Conservation (phyloP, 2,888 invertebrate genomes). For the Polyommatus icarus region DNA sequence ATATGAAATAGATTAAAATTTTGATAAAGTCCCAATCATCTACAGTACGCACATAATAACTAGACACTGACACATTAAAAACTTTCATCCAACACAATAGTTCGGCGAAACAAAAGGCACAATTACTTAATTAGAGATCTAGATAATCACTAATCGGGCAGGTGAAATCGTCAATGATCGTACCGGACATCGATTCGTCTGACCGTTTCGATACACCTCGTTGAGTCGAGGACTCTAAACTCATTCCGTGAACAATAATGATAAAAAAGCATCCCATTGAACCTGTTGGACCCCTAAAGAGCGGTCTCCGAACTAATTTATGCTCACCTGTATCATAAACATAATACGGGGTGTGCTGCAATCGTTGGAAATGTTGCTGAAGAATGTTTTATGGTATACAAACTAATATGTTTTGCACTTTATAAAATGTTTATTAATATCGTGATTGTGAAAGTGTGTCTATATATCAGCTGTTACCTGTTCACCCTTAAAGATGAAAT, state of each 20-base stretch:
- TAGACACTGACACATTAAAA: constrained; percentile 11
- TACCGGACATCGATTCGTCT: constrained; percentile 76
- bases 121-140: constrained; percentile 73
- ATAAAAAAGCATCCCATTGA: constrained; percentile 69
- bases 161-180: constrained; percentile 63
- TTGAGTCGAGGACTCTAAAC: constrained; percentile 76
- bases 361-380: neutral
- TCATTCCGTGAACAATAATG: constrained; percentile 70
- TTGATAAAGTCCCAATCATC: neutral
- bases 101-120: constrained; percentile 49
- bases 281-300: constrained; percentile 79
- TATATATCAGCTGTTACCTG: too few species aligned
- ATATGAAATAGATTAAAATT: neutral
- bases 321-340: constrained; percentile 73
- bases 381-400: neutral
- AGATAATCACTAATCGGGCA: constrained; percentile 66
- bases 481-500: too few species aligned
- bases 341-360: constrained; percentile 54
- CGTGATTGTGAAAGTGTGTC: too few species aligned
- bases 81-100: constrained; percentile 3
- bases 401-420: too few species aligned
- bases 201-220: constrained; percentile 78
- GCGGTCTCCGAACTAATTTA: constrained; percentile 76
- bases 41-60: neutral
- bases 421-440: too few species aligned